Evolutionary conservation across 2,797 vertebrate species (phyloP).

Genomic region (Cyprinodon diabolis): DNA sequence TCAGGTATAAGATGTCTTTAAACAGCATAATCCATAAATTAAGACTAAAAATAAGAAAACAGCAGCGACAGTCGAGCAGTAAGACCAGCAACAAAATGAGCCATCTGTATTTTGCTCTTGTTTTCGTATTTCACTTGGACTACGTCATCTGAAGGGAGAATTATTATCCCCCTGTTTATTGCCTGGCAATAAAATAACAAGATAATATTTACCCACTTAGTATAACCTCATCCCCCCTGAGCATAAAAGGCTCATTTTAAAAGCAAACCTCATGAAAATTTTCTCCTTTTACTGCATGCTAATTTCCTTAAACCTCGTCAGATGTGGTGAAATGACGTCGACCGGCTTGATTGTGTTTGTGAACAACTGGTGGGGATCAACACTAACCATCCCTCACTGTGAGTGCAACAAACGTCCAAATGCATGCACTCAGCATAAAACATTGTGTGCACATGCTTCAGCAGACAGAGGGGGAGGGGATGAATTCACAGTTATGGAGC

Average conservation of each 20-base stretch:
- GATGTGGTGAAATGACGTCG: slow-evolving; percentile 43
- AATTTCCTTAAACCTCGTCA: slow-evolving; percentile 15
- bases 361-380: slow-evolving; percentile 43
- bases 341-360: slow-evolving; percentile 20
- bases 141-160: background rate
- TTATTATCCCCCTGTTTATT: background rate
- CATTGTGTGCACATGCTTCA: slow-evolving; percentile 38
- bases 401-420: slow-evolving; percentile 55
- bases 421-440: slow-evolving; percentile 66
- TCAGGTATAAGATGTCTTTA: slow-evolving; percentile 9
- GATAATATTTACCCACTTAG: background rate
- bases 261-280: background rate
- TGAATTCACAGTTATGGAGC: slow-evolving; percentile 25
- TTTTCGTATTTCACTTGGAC: background rate
- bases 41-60: background rate
- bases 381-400: slow-evolving; percentile 24
- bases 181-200: background rate
- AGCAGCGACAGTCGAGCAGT: background rate
- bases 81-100: background rate
- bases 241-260: slow-evolving; percentile 5
- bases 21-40: slow-evolving; percentile 9
- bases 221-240: background rate
- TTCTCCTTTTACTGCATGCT: slow-evolving; percentile 13
- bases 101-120: background rate
- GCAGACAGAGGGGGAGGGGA: slow-evolving; percentile 38